A percentile compares a stretch with the other conserved stretches of the same genome.
Evolutionary conservation across 2,113 vertebrate species (phyloP).

Genomic region (Todiramphus saurophagus): DNA sequence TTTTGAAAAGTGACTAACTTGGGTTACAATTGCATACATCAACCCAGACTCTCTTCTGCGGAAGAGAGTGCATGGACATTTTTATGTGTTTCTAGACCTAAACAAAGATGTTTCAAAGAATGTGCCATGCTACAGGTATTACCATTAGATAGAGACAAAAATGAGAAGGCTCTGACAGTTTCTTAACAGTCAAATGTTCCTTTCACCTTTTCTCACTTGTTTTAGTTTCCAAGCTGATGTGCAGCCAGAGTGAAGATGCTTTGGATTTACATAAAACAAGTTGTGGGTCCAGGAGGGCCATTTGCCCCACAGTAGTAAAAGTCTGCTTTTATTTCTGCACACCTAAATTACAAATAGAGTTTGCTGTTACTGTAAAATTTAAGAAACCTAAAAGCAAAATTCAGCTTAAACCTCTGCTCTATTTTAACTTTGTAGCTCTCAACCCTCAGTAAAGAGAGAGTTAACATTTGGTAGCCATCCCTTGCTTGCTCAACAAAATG

Average conservation of each 20-base stretch:
- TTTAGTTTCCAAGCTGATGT: not conserved
- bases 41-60: not conserved
- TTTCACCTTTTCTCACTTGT: not conserved
- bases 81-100: not conserved
- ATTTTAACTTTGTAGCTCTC: not conserved
- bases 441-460: not conserved
- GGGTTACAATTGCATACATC: slow-evolving; percentile 33
- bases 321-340: not conserved
- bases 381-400: not conserved
- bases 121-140: not conserved
- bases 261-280: not conserved
- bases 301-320: not conserved
- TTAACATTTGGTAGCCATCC: not conserved
- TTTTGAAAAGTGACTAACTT: slow-evolving; percentile 67
- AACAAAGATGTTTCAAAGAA: not conserved
- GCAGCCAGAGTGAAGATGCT: not conserved
- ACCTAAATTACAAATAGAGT: not conserved
- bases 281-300: not conserved
- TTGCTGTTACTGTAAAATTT: not conserved
- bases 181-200: not conserved
- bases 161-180: not conserved
- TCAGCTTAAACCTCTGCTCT: not conserved
- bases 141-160: not conserved
- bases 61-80: not conserved
- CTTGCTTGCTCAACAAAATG: not conserved